These are phyloP conservation scores for Polyommatus icarus DNA, from an alignment of 2,888 invertebrate genomes.

Conservation along the genomic window DNA sequence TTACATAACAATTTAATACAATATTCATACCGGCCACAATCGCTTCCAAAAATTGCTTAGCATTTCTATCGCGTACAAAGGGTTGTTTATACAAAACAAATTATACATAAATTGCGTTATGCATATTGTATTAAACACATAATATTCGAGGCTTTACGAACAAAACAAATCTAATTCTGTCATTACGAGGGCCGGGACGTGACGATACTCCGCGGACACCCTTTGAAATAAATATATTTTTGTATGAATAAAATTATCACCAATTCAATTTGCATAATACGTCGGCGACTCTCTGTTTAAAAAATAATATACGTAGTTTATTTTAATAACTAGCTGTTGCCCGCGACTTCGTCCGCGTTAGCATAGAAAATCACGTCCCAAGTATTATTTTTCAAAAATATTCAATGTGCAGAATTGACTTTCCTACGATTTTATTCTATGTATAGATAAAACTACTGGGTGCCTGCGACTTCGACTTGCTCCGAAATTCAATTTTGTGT, in stretches of 20 bases:
- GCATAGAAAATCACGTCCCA: no score
- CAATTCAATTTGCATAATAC: slow-evolving; percentile 11
- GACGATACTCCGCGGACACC: slow-evolving; percentile 36
- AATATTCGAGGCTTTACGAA: slow-evolving; percentile 29
- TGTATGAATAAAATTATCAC: neutral
- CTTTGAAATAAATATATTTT: slow-evolving; percentile 26
- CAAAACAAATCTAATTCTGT: slow-evolving; percentile 46
- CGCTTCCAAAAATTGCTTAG: neutral
- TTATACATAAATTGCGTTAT: slow-evolving; percentile 20
- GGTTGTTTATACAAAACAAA: slow-evolving; percentile 19
- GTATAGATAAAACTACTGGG: no score
- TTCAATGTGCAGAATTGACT: no score
- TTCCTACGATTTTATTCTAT: no score
- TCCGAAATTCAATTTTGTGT: no score
- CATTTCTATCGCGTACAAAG: slow-evolving; percentile 11
- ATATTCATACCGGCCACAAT: neutral
- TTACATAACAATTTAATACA: neutral
- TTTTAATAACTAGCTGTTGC: no score
- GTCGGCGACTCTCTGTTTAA: neutral
- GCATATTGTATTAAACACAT: slow-evolving; percentile 23
- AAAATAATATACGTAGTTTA: no score
- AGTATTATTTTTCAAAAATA: no score
- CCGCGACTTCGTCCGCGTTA: no score
- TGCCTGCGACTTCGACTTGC: no score
- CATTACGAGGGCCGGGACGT: slow-evolving; percentile 47